A percentile compares a stretch with the other conserved stretches of the same genome.
phyloP scores from a whole-genome alignment of 2,888 invertebrate species.

The Epistrophe grossulariae region DNA sequence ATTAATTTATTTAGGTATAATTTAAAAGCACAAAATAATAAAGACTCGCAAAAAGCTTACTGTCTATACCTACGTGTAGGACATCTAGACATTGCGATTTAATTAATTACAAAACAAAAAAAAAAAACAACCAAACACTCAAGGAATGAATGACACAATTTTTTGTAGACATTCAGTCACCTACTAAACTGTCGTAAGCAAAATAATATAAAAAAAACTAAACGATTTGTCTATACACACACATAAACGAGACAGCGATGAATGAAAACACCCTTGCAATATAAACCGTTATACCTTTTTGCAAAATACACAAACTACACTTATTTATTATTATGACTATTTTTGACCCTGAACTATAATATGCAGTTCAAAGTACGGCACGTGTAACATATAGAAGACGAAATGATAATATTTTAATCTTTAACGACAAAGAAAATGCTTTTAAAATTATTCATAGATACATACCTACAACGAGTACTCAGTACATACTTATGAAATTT shows the following conservation, averaged over 20 bases:
- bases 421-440: constrained; percentile 8
- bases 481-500: too few relatives aligned
- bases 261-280: constrained; percentile 24
- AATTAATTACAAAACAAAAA: constrained; percentile 9
- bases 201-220: background rate
- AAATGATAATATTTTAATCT: constrained; percentile 9
- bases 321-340: constrained; percentile 5
- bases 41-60: background rate
- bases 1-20: background rate
- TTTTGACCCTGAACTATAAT: constrained; percentile 38
- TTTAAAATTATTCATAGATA: too few relatives aligned
- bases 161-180: constrained; percentile 36
- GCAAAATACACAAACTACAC: background rate
- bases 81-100: background rate
- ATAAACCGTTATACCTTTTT: constrained; percentile 28
- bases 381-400: constrained; percentile 12
- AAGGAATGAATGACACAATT: constrained; percentile 23
- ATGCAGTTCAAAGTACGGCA: constrained; percentile 42
- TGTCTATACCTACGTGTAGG: background rate
- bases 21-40: background rate
- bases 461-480: too few relatives aligned
- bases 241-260: background rate
- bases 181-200: background rate
- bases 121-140: background rate
- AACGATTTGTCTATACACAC: background rate